Evolutionary conservation across 37 sponge, comb jelly and placozoan genomes (phyloP).

Genomic region (Lycopodina hypogea): DNA sequence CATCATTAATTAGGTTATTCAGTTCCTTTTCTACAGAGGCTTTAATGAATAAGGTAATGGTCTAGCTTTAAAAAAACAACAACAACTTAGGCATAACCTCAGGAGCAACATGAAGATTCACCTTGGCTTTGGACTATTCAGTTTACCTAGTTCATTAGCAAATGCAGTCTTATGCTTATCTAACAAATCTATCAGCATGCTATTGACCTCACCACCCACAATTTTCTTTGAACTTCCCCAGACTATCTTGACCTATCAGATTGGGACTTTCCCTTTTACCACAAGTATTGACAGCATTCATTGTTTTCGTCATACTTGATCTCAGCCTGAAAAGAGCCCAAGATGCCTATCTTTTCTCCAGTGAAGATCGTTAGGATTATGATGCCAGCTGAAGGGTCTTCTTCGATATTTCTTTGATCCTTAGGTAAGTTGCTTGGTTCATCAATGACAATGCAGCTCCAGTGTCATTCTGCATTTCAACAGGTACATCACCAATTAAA

Average conservation of each 20-base stretch:
- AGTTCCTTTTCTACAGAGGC: constrained; percentile 30
- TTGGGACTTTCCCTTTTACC: constrained; percentile 43
- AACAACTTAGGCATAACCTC: constrained; percentile 25
- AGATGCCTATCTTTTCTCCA: constrained; percentile 31
- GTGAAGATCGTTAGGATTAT: constrained; percentile 28
- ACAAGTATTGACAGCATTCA: constrained; percentile 6
- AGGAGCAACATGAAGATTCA: constrained; percentile 1
- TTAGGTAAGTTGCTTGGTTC: neutral
- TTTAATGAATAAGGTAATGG: constrained; percentile 24
- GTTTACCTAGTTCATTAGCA: constrained; percentile 18
- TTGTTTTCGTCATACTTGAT: constrained; percentile 1
- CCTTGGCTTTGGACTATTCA: neutral
- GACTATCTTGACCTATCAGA: constrained; percentile 37
- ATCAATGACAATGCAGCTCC: constrained; percentile 43
- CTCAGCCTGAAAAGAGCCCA: constrained; percentile 17
- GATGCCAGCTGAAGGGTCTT: constrained; percentile 4
- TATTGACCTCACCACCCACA: neutral
- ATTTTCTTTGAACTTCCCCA: constrained; percentile 3
- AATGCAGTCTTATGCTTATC: constrained; percentile 27
- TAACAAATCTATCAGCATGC: neutral
- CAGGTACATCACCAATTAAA: neutral
- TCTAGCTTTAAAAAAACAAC: constrained; percentile 22
- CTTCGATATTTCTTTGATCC: neutral
- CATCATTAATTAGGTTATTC: constrained; percentile 15
- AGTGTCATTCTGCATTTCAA: constrained; percentile 57